These are phyloP conservation scores for Garrulus glandarius DNA, from an alignment of 2,797 vertebrate genomes.

Conservation along the genomic window DNA sequence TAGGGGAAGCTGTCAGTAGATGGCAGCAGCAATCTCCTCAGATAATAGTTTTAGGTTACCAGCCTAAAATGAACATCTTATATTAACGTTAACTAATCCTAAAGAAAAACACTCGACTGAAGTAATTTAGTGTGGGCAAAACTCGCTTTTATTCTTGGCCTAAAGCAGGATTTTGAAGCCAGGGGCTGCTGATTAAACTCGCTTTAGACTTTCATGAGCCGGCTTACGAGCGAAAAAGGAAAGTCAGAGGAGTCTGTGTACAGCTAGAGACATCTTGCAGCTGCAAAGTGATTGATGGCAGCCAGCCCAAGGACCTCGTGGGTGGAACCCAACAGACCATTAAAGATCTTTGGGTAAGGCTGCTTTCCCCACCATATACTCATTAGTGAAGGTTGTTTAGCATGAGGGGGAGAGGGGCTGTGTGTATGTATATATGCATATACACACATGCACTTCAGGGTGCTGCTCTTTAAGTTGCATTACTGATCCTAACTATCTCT, in stretches of 20 bases:
- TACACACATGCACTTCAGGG: no score
- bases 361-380: neutral
- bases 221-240: neutral
- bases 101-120: neutral
- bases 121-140: neutral
- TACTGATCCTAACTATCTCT: neutral
- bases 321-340: neutral
- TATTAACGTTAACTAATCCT: conserved; percentile 8
- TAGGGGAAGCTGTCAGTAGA: conserved; percentile 63
- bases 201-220: neutral
- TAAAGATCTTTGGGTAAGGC: neutral
- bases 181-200: neutral
- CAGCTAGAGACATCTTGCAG: neutral
- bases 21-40: conserved; percentile 73
- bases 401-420: neutral
- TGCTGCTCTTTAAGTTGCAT: neutral
- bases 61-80: neutral
- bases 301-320: neutral
- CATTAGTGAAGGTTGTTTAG: neutral
- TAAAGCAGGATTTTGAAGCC: neutral
- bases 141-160: conserved; percentile 6
- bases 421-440: rapidly evolving
- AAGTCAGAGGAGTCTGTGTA: neutral
- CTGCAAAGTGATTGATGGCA: neutral
- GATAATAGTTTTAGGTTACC: neutral